phyloP scores from a whole-genome alignment of 1,140 invertebrate genomes.

The Drosophila seguyi region DNA sequence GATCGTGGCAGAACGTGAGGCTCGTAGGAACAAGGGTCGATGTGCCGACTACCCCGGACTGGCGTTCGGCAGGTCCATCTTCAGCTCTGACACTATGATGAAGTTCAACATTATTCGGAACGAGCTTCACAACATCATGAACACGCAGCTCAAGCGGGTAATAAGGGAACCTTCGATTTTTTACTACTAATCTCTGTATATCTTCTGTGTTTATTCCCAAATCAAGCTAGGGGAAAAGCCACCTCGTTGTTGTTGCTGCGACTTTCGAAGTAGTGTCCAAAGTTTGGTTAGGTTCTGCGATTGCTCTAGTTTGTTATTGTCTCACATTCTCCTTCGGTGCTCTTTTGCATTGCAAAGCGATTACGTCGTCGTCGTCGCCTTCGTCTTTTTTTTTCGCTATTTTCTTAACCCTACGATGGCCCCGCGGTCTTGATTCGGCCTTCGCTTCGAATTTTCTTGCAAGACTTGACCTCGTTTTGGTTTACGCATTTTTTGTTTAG shows the following conservation, averaged over 20 bases:
- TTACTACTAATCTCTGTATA: constrained; percentile 53
- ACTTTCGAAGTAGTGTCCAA: constrained; percentile 18
- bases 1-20: constrained; percentile 93
- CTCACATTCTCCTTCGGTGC: constrained; percentile 11
- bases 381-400: constrained; percentile 60
- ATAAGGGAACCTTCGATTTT: constrained; percentile 68
- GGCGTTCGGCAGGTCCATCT: constrained; percentile 95
- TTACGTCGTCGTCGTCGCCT: constrained; percentile 66
- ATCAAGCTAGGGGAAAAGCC: constrained; percentile 37
- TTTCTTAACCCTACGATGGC: constrained; percentile 68
- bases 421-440: constrained; percentile 23
- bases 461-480: constrained; percentile 63
- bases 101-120: constrained; percentile 98
- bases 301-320: constrained; percentile 60
- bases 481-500: constrained; percentile 18
- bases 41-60: constrained; percentile 96
- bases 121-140: constrained; percentile 98
- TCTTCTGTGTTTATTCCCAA: constrained; percentile 31
- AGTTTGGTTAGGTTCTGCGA: constrained; percentile 76
- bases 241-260: constrained; percentile 18
- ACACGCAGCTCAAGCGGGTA: constrained; percentile 98
- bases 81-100: constrained; percentile 98
- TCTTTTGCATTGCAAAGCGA: constrained; percentile 70
- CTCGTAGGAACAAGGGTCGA: constrained; percentile 89
- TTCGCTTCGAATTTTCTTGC: constrained; percentile 22